These are phyloP conservation scores for Gymnoscopelus microlampas DNA, from an alignment of 2,797 vertebrate species.

Conservation along the genomic window DNA sequence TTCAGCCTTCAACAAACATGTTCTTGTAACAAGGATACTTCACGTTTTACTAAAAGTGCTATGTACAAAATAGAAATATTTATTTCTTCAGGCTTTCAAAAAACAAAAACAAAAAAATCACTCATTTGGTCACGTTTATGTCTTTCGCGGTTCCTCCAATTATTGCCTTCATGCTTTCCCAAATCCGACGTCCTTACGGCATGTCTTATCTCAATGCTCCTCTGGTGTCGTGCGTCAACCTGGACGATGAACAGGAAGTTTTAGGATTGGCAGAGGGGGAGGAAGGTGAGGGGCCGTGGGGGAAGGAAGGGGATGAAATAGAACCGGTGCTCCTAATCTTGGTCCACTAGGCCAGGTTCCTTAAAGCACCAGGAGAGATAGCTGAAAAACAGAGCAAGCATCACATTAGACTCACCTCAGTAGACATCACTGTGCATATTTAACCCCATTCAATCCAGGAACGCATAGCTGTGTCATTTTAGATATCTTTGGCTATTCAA, in stretches of 20 bases:
- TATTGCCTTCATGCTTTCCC: conserved; percentile 50
- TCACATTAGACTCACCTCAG: conserved; percentile 45
- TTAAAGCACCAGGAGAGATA: conserved; percentile 49
- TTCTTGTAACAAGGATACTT: not conserved
- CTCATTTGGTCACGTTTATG: conserved; percentile 59
- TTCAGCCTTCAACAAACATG: conserved; percentile 16
- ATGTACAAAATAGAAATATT: conserved; percentile 72
- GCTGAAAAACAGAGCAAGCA: conserved; percentile 64
- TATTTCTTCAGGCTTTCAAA: conserved; percentile 60
- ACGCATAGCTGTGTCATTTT: too few relatives aligned
- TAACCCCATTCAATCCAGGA: too few relatives aligned
- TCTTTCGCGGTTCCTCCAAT: conserved; percentile 37
- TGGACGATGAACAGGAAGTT: conserved; percentile 46
- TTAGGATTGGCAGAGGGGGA: conserved; percentile 47
- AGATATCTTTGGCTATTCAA: too few relatives aligned
- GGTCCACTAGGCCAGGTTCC: conserved; percentile 63
- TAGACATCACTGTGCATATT: conserved; percentile 20
- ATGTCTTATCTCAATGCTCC: conserved; percentile 29
- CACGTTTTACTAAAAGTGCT: conserved; percentile 44
- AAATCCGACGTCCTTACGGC: conserved; percentile 5
- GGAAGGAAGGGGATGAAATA: conserved; percentile 52
- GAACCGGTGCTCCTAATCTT: conserved; percentile 48
- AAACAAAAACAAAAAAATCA: conserved; percentile 48
- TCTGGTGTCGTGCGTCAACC: conserved; percentile 41
- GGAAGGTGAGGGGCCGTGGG: conserved; percentile 40